These are phyloP conservation scores for Hydrozoanthus gracilis DNA, from an alignment of 92 coral and sea anemone genomes.

Conservation along the genomic window DNA sequence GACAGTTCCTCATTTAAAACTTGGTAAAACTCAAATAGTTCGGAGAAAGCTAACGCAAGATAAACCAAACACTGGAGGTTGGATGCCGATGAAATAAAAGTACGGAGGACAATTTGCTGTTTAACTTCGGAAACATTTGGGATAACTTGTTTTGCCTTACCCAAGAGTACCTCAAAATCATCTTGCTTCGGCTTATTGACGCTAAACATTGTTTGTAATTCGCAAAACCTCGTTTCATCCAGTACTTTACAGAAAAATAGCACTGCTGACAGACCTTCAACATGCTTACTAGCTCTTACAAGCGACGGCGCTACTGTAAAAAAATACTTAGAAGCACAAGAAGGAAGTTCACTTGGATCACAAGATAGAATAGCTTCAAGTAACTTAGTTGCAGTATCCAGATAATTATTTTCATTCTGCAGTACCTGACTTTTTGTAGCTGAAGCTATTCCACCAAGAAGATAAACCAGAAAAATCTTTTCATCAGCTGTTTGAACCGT, in stretches of 20 bases:
- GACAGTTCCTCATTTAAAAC: no score
- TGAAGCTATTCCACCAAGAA: constrained; percentile 14
- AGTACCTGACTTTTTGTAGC: neutral
- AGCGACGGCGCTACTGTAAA: neutral
- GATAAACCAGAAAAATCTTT: constrained; percentile 15
- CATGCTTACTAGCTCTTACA: neutral
- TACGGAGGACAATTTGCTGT: neutral
- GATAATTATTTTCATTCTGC: neutral
- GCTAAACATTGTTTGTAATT: constrained; percentile 1
- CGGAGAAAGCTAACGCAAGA: no score
- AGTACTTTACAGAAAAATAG: neutral
- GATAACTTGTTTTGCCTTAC: neutral
- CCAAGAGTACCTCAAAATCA: neutral
- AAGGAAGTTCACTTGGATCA: neutral
- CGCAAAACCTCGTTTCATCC: neutral
- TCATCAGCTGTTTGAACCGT: neutral
- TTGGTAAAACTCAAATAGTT: no score
- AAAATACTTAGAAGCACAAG: neutral
- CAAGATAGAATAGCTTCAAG: constrained; percentile 1
- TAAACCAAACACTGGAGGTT: no score
- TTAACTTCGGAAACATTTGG: neutral
- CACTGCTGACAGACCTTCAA: neutral
- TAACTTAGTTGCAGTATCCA: neutral
- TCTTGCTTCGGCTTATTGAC: neutral
- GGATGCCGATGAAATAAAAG: neutral